Evolutionary conservation across 2,797 vertebrate genomes (phyloP).

Genomic region (Enteromius treurensis): DNA sequence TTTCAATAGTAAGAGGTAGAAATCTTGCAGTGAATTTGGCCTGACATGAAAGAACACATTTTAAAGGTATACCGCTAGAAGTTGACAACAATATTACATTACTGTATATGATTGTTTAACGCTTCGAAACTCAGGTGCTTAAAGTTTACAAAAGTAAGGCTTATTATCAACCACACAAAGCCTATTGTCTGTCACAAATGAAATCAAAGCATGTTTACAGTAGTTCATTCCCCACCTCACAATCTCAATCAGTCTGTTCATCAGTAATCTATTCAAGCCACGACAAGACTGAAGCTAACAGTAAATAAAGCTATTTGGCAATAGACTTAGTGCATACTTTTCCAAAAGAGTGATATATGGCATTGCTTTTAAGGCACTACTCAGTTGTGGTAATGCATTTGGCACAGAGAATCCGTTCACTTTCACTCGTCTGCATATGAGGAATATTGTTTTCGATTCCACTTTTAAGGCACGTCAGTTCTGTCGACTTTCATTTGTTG

Average conservation of each 20-base stretch:
- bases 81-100: not conserved
- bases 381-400: not conserved
- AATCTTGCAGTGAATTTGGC: conserved; percentile 30
- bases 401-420: not conserved
- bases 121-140: conserved; percentile 29
- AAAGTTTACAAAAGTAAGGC: conserved; percentile 41
- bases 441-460: not conserved
- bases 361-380: not conserved
- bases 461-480: not conserved
- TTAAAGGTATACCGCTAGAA: not conserved
- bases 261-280: not conserved
- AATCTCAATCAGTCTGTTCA: conserved; percentile 26
- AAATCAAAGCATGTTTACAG: conserved; percentile 54
- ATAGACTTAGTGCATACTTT: not conserved
- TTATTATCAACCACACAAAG: conserved; percentile 22
- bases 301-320: conserved; percentile 19
- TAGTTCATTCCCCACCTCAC: conserved; percentile 60
- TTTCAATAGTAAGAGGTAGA: conserved; percentile 35
- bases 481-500: not conserved
- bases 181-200: conserved; percentile 18
- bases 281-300: not conserved
- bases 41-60: conserved; percentile 7
- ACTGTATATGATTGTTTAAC: conserved; percentile 8
- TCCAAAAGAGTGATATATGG: not conserved
- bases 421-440: not conserved